phyloP scores from a whole-genome alignment of 2,797 vertebrate genomes.

The Acropternis orthonyx region DNA sequence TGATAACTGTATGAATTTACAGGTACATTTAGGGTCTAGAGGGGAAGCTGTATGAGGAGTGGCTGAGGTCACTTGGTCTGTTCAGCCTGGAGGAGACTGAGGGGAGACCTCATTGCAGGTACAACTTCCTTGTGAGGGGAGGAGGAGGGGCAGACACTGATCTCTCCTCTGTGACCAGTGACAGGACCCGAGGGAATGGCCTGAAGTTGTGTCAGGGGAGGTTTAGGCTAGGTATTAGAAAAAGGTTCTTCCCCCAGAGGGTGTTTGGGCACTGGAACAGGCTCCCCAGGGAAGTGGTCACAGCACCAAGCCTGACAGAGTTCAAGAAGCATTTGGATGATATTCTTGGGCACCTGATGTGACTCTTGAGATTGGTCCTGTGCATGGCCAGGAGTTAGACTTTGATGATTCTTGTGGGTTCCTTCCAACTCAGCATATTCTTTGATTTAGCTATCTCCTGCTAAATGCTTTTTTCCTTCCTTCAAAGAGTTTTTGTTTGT shows the following conservation, averaged over 20 bases:
- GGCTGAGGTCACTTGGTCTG: background rate
- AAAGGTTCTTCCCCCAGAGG: background rate
- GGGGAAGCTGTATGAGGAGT: background rate
- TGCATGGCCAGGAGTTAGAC: background rate
- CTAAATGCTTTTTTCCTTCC: background rate
- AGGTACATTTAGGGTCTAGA: background rate
- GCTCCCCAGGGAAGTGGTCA: no score
- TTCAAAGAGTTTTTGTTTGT: no score
- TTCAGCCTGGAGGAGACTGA: background rate
- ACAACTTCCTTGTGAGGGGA: background rate
- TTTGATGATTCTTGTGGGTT: background rate
- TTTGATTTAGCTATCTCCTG: background rate
- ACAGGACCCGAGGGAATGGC: background rate
- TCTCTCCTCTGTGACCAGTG: background rate
- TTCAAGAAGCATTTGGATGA: background rate
- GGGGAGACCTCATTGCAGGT: background rate
- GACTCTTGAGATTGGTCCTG: no score
- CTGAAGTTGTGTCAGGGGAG: accelerated
- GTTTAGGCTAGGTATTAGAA: background rate
- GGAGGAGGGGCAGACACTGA: accelerated
- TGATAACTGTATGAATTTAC: background rate
- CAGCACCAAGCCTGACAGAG: no score
- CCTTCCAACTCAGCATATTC: background rate
- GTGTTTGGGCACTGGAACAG: background rate
- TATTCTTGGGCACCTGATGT: background rate